Percentiles rank a stretch among this genome's conserved stretches.
Conservation (phyloP, 2,113 vertebrate species). For the Sprattus sprattus region DNA sequence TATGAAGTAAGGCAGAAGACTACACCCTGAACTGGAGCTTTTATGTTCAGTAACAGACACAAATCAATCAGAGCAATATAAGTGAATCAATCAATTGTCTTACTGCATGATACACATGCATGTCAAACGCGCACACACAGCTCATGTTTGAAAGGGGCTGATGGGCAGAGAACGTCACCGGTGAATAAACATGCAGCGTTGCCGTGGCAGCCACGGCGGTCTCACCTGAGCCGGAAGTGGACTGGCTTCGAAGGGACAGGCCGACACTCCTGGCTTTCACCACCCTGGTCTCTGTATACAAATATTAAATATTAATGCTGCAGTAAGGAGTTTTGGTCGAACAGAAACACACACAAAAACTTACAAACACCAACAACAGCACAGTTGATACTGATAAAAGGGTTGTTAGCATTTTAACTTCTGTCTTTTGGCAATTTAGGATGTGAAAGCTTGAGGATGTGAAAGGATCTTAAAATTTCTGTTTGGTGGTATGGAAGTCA, state of each 20-base stretch:
- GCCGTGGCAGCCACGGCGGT: background rate
- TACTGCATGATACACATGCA: background rate
- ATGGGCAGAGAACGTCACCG: background rate
- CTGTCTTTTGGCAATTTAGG: too few species aligned
- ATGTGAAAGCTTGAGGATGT: too few species aligned
- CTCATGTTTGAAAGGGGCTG: background rate
- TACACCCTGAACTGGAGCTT: background rate
- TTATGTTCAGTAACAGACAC: background rate
- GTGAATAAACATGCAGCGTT: background rate
- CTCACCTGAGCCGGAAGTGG: conserved; percentile 89
- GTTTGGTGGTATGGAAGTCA: too few species aligned
- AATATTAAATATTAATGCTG: too few species aligned
- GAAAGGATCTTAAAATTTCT: too few species aligned
- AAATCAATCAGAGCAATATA: background rate
- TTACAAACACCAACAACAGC: too few species aligned
- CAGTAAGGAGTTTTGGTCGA: too few species aligned
- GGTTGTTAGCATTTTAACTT: too few species aligned
- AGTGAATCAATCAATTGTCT: background rate
- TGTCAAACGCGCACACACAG: background rate
- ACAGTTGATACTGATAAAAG: too few species aligned
- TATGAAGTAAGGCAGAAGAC: background rate
- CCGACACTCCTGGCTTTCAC: conserved; percentile 84
- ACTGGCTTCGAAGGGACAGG: conserved; percentile 86
- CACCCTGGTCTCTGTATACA: conserved; percentile 80
- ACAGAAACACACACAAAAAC: too few species aligned